A percentile compares a stretch with the other conserved stretches of the same genome.
Evolutionary conservation across 2,113 vertebrate species (phyloP).

Genomic region (Nycticryphes semicollaris): DNA sequence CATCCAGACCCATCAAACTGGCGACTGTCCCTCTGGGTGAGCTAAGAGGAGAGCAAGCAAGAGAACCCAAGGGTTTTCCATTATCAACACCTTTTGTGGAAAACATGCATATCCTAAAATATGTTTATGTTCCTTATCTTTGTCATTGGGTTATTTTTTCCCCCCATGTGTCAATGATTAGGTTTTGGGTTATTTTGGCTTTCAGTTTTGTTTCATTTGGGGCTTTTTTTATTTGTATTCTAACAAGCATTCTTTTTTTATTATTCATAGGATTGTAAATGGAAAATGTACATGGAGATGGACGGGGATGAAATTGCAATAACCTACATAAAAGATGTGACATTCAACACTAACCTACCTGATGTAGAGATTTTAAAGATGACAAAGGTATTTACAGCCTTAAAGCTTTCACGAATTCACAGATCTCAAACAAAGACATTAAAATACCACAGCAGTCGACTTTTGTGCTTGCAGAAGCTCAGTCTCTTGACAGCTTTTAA

Average conservation of each 20-base stretch:
- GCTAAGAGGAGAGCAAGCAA: background rate
- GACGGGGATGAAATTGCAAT: slow-evolving; percentile 96
- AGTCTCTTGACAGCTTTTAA: slow-evolving; percentile 71
- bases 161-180: background rate
- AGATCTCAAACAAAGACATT: slow-evolving; percentile 79
- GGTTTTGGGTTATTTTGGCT: background rate
- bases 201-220: background rate
- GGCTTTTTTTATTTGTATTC: slow-evolving; percentile 20
- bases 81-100: background rate
- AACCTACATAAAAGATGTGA: slow-evolving; percentile 97
- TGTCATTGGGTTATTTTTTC: accelerated
- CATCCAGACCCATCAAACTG: background rate
- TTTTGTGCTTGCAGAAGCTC: slow-evolving; percentile 73
- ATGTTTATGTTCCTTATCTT: background rate
- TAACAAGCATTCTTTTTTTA: slow-evolving; percentile 68
- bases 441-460: slow-evolving; percentile 78
- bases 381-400: slow-evolving; percentile 88
- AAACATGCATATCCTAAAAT: background rate
- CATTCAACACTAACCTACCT: slow-evolving; percentile 88
- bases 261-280: slow-evolving; percentile 93
- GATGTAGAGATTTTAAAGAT: slow-evolving; percentile 90
- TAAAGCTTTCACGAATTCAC: slow-evolving; percentile 72
- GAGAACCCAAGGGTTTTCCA: background rate
- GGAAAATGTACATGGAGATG: slow-evolving; percentile 99
- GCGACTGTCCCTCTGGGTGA: background rate